Evolutionary conservation across 1,140 invertebrate species (phyloP), one percentile per base, ranked within the genome.

Genomic region (Solenopsis invicta): DNA sequence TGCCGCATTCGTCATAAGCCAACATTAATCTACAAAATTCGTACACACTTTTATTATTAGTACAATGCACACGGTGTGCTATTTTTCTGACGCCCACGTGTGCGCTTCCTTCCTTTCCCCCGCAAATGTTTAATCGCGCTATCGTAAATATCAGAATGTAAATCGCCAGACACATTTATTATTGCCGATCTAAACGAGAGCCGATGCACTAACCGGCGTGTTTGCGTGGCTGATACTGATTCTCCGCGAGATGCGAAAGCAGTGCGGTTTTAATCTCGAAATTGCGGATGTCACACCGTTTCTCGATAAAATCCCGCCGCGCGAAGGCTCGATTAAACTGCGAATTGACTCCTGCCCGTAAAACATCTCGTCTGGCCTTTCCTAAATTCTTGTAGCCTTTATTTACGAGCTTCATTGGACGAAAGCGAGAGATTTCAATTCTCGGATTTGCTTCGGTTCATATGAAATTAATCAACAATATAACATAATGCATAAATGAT

Each of bases 181-280:
- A 84, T 84, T 84, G 37, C 56, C 37, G 54, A 48, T 74, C 18
- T 74, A 34, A 74, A 72, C 34, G 37, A 29, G 78, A 82, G 41
- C 21, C 50, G 21, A 67, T 34, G 18, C 54, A 12, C 37, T 74
- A 82, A 82, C 54, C 41, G 67, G 8, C 10, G n/a, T 81, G 66
- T 72, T 84, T 74, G 54, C 54, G 41, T 24, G 24, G 18, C 6
- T n/a, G 54, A 84, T 75, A 82, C 41, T 62, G 80, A 75, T 75
- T 74, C 72, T 61, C 18, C 18, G 9, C 24, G 67, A 37, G 80
- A 61, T 61, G 71, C 67, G 37, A 74, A 69, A 59, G 24, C 54
- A 56, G 54, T 62, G 41, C 41, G 37, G 69, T 84, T 84, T 84
- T 84, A 84, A 75, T 84, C 80, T 50, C 54, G 69, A 74, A 82